Evolutionary conservation across 2,888 invertebrate genomes (phyloP).

Genomic region (Nebria salina): DNA sequence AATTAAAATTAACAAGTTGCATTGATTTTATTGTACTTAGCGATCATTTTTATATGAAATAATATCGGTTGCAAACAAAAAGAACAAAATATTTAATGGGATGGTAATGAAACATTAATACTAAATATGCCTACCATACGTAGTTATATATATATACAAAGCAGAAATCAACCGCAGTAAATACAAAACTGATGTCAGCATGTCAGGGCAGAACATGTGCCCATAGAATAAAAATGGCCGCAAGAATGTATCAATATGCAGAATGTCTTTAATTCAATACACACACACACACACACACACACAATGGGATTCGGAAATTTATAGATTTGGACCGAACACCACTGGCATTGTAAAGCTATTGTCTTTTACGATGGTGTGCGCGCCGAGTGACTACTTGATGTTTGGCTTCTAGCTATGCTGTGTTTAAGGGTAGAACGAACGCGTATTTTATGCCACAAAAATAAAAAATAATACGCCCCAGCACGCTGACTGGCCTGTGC

Average conservation of each 20-base stretch:
- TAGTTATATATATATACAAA: too few species aligned
- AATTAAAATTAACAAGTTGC: not conserved
- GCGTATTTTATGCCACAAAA: slow-evolving; percentile 41
- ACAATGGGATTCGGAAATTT: not conserved
- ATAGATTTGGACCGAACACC: not conserved
- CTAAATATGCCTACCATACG: too few species aligned
- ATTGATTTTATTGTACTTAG: not conserved
- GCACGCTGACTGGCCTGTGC: slow-evolving; percentile 15
- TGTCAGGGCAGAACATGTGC: not conserved
- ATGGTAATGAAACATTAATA: too few species aligned
- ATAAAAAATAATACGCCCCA: slow-evolving; percentile 35
- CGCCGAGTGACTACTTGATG: slow-evolving; percentile 5
- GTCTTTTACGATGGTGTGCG: slow-evolving; percentile 41
- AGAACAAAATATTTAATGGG: too few species aligned
- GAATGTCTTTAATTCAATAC: slow-evolving; percentile 56
- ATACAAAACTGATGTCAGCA: too few species aligned
- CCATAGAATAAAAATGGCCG: slow-evolving; percentile 24
- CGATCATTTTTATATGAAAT: too few species aligned
- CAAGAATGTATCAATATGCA: slow-evolving; percentile 53
- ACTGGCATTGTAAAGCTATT: slow-evolving; percentile 29
- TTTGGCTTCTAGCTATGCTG: not conserved
- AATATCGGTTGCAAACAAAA: too few species aligned
- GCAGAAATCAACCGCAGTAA: too few species aligned
- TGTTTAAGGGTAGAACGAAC: not conserved
- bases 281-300: slow-evolving; percentile 48